phyloP scores from a whole-genome alignment of 2,888 invertebrate genomes.

The Caenorhabditis doughertyi region DNA sequence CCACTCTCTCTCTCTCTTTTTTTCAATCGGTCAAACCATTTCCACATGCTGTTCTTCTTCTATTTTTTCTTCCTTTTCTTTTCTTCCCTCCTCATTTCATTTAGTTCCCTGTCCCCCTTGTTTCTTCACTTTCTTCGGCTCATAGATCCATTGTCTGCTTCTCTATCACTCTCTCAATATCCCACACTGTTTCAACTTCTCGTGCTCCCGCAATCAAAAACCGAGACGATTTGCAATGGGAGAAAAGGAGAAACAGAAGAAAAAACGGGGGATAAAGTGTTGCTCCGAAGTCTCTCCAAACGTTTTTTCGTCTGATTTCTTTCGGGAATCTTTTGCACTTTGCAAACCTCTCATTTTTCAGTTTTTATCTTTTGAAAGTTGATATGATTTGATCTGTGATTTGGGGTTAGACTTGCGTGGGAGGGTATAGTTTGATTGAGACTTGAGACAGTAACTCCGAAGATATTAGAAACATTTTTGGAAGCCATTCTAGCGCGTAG shows the following conservation, averaged over 20 bases:
- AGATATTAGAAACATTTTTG: too few relatives aligned
- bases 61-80: not conserved
- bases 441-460: too few relatives aligned
- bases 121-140: not conserved
- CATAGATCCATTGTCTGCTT: slow-evolving; percentile 2
- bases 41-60: slow-evolving; percentile 41
- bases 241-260: not conserved
- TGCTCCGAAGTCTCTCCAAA: slow-evolving; percentile 6
- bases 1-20: slow-evolving; percentile 6
- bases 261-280: slow-evolving; percentile 6
- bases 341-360: not conserved
- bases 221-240: slow-evolving; percentile 17
- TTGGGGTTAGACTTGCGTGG: not conserved
- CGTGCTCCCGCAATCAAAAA: slow-evolving; percentile 57
- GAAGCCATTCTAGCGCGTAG: too few relatives aligned
- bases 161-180: not conserved
- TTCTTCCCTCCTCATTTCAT: not conserved
- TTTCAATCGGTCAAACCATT: slow-evolving; percentile 53
- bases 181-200: slow-evolving; percentile 4
- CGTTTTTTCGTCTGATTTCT: not conserved
- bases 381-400: not conserved
- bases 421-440: too few relatives aligned
- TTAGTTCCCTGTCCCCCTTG: slow-evolving; percentile 9
- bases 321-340: slow-evolving; percentile 12
- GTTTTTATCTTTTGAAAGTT: slow-evolving; percentile 5